A percentile compares a stretch with the other conserved stretches of the same genome.
Evolutionary conservation across 1,140 invertebrate genomes (phyloP).

Genomic region (Drosophila dunni): DNA sequence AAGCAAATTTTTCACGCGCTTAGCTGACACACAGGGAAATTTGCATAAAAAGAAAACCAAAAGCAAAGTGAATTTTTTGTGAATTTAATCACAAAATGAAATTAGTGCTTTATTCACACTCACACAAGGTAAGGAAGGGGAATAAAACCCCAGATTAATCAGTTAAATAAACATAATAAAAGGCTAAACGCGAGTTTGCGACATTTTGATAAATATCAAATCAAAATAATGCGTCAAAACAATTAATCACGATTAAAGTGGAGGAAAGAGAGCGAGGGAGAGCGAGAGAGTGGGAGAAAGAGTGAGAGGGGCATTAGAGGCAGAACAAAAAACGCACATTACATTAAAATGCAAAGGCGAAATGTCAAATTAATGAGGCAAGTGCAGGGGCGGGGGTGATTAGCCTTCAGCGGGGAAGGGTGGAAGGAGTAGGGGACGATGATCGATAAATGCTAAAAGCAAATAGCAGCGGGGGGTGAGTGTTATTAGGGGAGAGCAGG

Average conservation of each 20-base stretch:
- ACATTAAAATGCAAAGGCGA: constrained; percentile 29
- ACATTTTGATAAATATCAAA: constrained; percentile 82
- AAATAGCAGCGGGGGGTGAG: constrained; percentile 41
- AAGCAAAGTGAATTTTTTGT: constrained; percentile 35
- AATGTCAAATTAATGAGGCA: constrained; percentile 50
- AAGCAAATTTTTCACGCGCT: constrained; percentile 61
- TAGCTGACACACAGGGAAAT: constrained; percentile 40
- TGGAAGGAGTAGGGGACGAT: constrained; percentile 22
- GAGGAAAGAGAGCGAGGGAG: background rate
- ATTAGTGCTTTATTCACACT: background rate
- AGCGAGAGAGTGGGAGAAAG: constrained; percentile 5
- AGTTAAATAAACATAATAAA: constrained; percentile 79
- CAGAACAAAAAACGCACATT: constrained; percentile 7
- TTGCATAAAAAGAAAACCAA: constrained; percentile 47
- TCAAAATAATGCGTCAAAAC: constrained; percentile 80
- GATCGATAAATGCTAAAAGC: constrained; percentile 73
- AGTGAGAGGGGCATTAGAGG: constrained; percentile 11
- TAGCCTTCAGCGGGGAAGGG: constrained; percentile 24
- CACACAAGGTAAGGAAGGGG: background rate
- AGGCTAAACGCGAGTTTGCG: constrained; percentile 73
- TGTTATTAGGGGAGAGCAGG: background rate
- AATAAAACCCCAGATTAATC: constrained; percentile 63
- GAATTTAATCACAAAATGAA: constrained; percentile 15
- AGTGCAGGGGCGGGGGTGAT: constrained; percentile 32
- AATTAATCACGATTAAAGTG: constrained; percentile 80